A percentile compares a stretch with the other conserved stretches of the same genome.
Evolutionary conservation across 2,888 invertebrate genomes (phyloP).

Genomic region (Lycocerus yunnanus): DNA sequence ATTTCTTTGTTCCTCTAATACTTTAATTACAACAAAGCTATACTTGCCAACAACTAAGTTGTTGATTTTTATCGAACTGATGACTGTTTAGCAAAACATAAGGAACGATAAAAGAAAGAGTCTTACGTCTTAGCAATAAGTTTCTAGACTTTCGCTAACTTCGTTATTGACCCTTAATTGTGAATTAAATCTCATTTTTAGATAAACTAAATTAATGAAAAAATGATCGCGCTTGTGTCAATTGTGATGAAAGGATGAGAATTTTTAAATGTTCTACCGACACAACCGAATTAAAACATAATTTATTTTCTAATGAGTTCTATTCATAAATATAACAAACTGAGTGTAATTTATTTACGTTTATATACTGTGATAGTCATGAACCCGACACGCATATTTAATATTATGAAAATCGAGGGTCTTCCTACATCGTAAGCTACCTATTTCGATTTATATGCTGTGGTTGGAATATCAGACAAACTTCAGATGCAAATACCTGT

Average conservation of each 20-base stretch:
- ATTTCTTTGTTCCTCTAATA: background rate
- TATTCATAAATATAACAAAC: constrained; percentile 10
- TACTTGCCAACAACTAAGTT: background rate
- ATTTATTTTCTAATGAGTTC: constrained; percentile 3
- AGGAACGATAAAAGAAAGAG: background rate
- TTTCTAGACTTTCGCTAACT: background rate
- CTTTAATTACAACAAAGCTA: background rate
- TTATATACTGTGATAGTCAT: background rate
- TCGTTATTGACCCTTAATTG: background rate
- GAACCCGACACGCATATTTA: constrained; percentile 14
- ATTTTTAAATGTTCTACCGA: background rate
- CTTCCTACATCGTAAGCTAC: background rate
- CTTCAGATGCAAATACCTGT: background rate
- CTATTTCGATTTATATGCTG: background rate
- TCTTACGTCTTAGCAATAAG: too few relatives aligned
- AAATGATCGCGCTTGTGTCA: background rate
- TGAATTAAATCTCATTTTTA: background rate
- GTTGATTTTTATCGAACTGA: background rate
- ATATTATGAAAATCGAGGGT: constrained; percentile 6
- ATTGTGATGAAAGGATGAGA: background rate
- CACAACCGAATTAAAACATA: background rate
- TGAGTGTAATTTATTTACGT: constrained; percentile 8
- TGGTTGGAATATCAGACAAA: background rate
- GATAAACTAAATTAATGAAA: background rate
- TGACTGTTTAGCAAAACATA: background rate